Percentiles rank a stretch among this genome's conserved stretches.
These are phyloP conservation scores for Peromyscus californicus DNA, from an alignment of 2,113 vertebrate genomes.

Conservation along the genomic window DNA sequence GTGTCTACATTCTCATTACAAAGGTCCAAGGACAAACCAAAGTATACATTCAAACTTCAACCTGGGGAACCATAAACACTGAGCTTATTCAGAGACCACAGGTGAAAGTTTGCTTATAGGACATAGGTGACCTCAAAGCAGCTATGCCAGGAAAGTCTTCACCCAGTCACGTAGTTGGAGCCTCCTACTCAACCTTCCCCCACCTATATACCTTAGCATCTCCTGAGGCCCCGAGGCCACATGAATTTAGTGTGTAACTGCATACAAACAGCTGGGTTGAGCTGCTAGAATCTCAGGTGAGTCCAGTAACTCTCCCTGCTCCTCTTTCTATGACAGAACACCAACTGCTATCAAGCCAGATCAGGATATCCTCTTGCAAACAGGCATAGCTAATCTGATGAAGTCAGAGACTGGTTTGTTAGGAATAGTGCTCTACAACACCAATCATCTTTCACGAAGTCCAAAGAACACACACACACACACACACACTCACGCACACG, in stretches of 20 bases:
- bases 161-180: neutral
- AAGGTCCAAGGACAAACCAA: neutral
- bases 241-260: neutral
- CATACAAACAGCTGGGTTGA: neutral
- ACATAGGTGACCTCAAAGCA: neutral
- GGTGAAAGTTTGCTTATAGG: neutral
- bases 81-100: neutral
- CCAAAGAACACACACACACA: neutral
- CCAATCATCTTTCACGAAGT: neutral
- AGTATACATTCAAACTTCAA: neutral
- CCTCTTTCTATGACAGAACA: neutral
- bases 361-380: neutral
- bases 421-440: neutral
- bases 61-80: neutral
- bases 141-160: neutral
- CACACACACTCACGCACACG: neutral
- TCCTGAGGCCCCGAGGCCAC: neutral
- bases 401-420: neutral
- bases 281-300: neutral
- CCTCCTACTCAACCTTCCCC: no score
- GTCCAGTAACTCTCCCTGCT: no score
- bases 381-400: neutral
- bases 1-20: neutral
- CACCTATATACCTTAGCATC: neutral
- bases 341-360: neutral